Evolutionary conservation across 2,113 vertebrate species (phyloP).

Genomic region (Eretmochelys imbricata): DNA sequence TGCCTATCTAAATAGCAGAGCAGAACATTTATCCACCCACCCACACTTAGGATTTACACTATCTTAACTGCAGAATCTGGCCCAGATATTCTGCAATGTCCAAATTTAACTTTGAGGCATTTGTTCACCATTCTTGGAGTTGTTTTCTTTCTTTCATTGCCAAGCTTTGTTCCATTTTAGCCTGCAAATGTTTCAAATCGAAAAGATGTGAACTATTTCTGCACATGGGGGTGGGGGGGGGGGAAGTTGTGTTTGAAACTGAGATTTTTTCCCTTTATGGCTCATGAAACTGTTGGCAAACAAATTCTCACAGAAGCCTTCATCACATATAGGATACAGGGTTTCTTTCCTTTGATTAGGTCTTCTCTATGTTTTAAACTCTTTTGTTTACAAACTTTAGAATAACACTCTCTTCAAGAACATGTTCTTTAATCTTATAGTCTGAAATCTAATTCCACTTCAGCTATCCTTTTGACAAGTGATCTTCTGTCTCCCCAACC

Average conservation of each 20-base stretch:
- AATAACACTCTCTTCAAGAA: slow-evolving; percentile 73
- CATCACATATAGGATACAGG: slow-evolving; percentile 52
- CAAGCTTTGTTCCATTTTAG: slow-evolving; percentile 31
- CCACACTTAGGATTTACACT: slow-evolving; percentile 36
- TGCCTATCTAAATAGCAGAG: slow-evolving; percentile 77
- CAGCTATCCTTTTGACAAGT: slow-evolving; percentile 65
- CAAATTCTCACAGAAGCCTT: slow-evolving; percentile 53
- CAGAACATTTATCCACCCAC: slow-evolving; percentile 60
- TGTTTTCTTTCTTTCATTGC: slow-evolving; percentile 29
- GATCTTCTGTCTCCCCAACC: slow-evolving; percentile 74
- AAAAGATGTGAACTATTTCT: slow-evolving; percentile 11
- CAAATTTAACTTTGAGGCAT: slow-evolving; percentile 23
- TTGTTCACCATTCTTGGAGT: background rate
- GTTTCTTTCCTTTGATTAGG: slow-evolving; percentile 64
- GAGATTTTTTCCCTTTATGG: slow-evolving; percentile 55
- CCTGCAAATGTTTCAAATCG: background rate
- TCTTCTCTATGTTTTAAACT: slow-evolving; percentile 67
- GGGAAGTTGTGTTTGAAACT: slow-evolving; percentile 50
- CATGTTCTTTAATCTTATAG: slow-evolving; percentile 77
- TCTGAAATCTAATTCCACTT: slow-evolving; percentile 79
- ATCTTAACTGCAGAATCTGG: slow-evolving; percentile 39
- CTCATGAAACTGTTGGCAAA: slow-evolving; percentile 71
- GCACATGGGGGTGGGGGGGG: background rate
- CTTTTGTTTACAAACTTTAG: slow-evolving; percentile 71
- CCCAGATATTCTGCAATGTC: slow-evolving; percentile 39